phyloP scores from a whole-genome alignment of 2,797 vertebrate genomes.

The Zalophus californianus region DNA sequence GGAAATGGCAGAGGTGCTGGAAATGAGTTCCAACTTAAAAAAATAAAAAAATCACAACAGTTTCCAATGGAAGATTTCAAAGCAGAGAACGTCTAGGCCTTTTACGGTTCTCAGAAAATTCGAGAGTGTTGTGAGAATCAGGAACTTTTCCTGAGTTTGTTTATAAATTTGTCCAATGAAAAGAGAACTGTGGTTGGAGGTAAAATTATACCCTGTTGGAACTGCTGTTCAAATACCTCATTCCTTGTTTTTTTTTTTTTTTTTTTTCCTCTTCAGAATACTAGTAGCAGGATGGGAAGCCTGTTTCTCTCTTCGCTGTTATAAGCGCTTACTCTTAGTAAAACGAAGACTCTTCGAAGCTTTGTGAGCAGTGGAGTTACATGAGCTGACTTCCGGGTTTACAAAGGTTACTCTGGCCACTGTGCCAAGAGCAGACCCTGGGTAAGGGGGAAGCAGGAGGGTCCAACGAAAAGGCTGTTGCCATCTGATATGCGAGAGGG shows the following conservation, averaged over 20 bases:
- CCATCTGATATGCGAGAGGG: background rate
- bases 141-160: background rate
- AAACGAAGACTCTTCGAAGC: background rate
- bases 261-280: background rate
- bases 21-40: background rate
- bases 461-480: background rate
- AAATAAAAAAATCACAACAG: background rate
- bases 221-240: background rate
- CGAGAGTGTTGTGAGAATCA: background rate
- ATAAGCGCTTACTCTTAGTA: background rate
- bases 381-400: background rate
- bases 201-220: background rate
- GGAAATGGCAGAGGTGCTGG: background rate
- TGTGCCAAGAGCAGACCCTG: background rate
- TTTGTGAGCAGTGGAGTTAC: background rate
- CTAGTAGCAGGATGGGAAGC: background rate
- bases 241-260: background rate
- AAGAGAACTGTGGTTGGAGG: background rate
- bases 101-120: background rate
- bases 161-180: background rate
- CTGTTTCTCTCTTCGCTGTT: background rate
- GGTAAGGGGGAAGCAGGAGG: background rate
- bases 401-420: background rate
- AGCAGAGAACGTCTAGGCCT: background rate
- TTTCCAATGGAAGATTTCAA: constrained; percentile 27